Evolutionary conservation across 2,888 invertebrate species (phyloP), one percentile per base, ranked within the genome.

Genomic region (Brenthis hecate): DNA sequence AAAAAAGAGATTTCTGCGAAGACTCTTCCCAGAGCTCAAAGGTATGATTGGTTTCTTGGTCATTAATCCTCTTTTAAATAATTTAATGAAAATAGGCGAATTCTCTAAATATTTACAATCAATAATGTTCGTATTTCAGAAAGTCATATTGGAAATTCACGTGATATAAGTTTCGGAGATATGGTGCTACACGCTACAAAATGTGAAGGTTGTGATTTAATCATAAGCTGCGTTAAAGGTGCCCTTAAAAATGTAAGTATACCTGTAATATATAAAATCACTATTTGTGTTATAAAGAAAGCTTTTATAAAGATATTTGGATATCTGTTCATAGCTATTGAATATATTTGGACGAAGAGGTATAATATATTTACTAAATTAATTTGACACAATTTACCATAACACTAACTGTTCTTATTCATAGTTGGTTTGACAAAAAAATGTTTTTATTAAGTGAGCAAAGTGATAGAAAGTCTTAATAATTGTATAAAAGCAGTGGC

Each of bases 1-100:
- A 8, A 91, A 90, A 76, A 91, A 91, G 71, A 75, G 68, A 0
- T 88, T 89, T 68, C 73, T 91, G 19, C 73, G 72, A 16, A 82
- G 81, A 71, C 23, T 89, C 11, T 91, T 87, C 72, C 87, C 89
- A 0, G 68, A 79, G 32, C 67, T 88, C 3, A 78, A 79, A 78
- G 87, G 87, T 87, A 71, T 14, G 36, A 13, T 16, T 48, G 13
- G 19, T 19, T 1, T 19, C 19, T 14, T 11, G 23, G 3, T 6
- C 11, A 5, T 2, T 4, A 32, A 58, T 3, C 2, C 16, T 54
- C 6, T 19, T 16, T 23, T 1, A 4, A 23, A 23, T 28, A 23
- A 4, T 3, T 11, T 13, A 13, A 19, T 54, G 3, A 19, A 19
- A 19, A 55, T 32, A 28, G 14, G 11, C 50, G 0, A 16, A 50